Conservation (phyloP, 2,888 invertebrate species). For the Dicranocentrus wangi region DNA sequence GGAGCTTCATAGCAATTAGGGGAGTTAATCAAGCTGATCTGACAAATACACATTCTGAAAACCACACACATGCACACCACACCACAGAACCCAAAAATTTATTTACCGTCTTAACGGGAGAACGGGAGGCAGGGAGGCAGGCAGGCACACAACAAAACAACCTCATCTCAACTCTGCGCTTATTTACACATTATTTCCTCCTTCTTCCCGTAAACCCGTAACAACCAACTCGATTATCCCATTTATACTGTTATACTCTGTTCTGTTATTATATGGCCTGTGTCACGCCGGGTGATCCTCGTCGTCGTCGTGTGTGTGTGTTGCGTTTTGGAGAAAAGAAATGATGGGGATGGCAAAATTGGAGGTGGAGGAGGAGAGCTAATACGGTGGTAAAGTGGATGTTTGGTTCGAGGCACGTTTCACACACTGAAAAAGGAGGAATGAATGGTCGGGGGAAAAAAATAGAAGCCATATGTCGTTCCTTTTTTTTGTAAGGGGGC, state of each 20-base stretch:
- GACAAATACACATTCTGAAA: constrained; percentile 53
- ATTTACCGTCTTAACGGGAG: constrained; percentile 27
- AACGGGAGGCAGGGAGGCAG: too few relatives aligned
- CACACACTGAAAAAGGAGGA: constrained; percentile 39
- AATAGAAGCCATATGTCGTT: constrained; percentile 51
- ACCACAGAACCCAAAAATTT: constrained; percentile 45
- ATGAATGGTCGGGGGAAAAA: too few relatives aligned
- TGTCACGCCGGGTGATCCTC: too few relatives aligned
- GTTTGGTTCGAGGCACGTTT: constrained; percentile 52
- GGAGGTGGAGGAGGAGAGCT: constrained; percentile 34
- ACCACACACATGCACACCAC: constrained; percentile 60
- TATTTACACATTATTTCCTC: constrained; percentile 41
- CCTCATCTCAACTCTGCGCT: too few relatives aligned
- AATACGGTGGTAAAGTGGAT: constrained; percentile 37
- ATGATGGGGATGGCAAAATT: constrained; percentile 36
- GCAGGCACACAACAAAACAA: too few relatives aligned
- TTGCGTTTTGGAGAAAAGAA: background rate
- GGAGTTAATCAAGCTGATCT: constrained; percentile 66
- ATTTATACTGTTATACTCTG: too few relatives aligned
- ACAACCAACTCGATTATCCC: too few relatives aligned
- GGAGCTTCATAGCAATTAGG: constrained; percentile 64
- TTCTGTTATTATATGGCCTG: too few relatives aligned
- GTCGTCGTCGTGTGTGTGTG: too few relatives aligned
- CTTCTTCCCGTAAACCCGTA: too few relatives aligned
- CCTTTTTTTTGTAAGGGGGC: constrained; percentile 19